A percentile compares a stretch with the other conserved stretches of the same genome.
These are phyloP conservation scores for Apostichopus parvimensis DNA, from an alignment of 35 echinoderm and acorn worm genomes.

Conservation along the genomic window DNA sequence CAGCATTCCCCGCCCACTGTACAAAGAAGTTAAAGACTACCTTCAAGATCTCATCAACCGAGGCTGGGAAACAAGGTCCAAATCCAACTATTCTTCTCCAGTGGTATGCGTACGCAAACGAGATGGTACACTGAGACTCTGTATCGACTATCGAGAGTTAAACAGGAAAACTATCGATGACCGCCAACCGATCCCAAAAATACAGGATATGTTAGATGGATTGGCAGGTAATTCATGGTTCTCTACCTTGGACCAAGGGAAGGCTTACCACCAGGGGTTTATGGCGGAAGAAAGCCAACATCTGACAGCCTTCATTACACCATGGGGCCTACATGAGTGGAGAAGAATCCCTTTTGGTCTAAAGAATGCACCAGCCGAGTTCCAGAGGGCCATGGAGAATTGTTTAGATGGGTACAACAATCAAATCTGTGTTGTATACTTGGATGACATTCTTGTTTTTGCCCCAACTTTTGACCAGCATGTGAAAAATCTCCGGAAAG, in stretches of 20 bases:
- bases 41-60: conserved; percentile 25
- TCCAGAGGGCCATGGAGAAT: conserved; percentile 31
- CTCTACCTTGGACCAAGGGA: conserved; percentile 48
- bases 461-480: conserved; percentile 48
- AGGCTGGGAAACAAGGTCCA: conserved; percentile 24
- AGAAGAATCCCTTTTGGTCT: conserved; percentile 28
- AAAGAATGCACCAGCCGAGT: conserved; percentile 35
- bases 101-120: conserved; percentile 56
- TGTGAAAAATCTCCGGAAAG: conserved; percentile 31
- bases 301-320: conserved; percentile 46
- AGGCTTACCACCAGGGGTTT: conserved; percentile 71
- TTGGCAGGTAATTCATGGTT: background rate
- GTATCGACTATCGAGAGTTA: conserved; percentile 56
- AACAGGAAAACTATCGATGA: conserved; percentile 61
- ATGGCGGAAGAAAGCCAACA: conserved; percentile 25
- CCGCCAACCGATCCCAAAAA: conserved; percentile 64
- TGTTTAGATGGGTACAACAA: conserved; percentile 12
- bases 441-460: conserved; percentile 43
- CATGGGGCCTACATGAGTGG: conserved; percentile 52
- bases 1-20: background rate
- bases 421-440: conserved; percentile 40
- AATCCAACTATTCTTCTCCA: conserved; percentile 44
- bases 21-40: conserved; percentile 45
- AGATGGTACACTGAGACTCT: conserved; percentile 66
- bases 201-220: conserved; percentile 42